Base-by-base conservation (phyloP, 2,797 vertebrate species). In the Smutsia temminckii region DNA sequence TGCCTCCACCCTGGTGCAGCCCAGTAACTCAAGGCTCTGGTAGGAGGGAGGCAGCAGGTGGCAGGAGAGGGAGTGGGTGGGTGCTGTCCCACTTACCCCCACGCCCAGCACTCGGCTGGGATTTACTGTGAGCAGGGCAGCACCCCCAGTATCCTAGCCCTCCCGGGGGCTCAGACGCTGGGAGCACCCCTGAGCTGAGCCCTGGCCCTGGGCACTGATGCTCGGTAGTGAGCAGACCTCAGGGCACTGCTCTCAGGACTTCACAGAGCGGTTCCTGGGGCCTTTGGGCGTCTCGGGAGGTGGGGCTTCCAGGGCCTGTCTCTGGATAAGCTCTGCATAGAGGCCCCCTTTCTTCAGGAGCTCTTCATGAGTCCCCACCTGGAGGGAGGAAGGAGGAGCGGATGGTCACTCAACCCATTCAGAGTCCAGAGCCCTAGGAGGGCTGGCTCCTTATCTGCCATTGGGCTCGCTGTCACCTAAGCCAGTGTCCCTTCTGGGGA, bases 341-440 rank as follows among this genome's bases (percentile, higher is more conserved):
- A 99, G 97, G 20, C 99, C 99, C 6, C 99, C 99, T 98, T 98
- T 99, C 89, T 97, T 98, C 95, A 99, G 97, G 79, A 99, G 98
- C 69, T 99, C 99, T 3, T 98, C 95, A 18, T 99, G 99, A 87
- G 99, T 99, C 86, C 99, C 99, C 64, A 98, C 98, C 99, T 99
- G 93, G 23, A 61, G 66, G 53, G 6, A 37, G 66, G 20, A 64
- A 32, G 16, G 9, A 29, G n/a, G 46, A 18, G 23, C 27, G 23
- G 27, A 59, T 0, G 42, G 21, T 93, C 55, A 68, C n/a, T 2
- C 1, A 23, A 27, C 40, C 63, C 6, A 42, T 5, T 16, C 6
- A 42, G 66, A 51, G 23, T 27, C 25, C 27, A 61, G 27, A 85
- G 57, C 40, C 13, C 57, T 25, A 1, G 2, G 12, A 53, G 10